Evolutionary conservation across 1,140 invertebrate species (phyloP), one percentile per base, ranked within the genome.

Genomic region (Asbolus verrucosus): DNA sequence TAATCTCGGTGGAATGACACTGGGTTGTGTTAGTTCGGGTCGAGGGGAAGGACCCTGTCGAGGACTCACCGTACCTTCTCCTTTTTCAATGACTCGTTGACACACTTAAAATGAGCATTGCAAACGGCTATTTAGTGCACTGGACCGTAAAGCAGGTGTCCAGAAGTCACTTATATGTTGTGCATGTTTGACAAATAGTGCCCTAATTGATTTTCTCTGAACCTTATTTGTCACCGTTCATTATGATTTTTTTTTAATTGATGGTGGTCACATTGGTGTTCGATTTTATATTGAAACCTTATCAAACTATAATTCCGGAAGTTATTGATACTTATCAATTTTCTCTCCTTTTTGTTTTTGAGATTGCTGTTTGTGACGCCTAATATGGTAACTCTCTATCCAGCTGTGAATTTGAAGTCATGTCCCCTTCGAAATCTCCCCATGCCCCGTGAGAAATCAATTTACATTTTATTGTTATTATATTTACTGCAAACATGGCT

Each of bases 401-500:
- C 75, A 75, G 75, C 75, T 76, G 73, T 73, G 75, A 75, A 73
- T 59, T 67, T 46, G 60, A 73, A 41, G 67, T 30, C 43, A 24
- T 41, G 65, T 66, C 69, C 19, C 65, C 43, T 73, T 66, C 72
- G 66, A 71, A n/a, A 75, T 75, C 66, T 69, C 75, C 46, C 41
- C 60, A 54, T 67, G 66, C 75, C 77, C 77, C 77, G 74, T 79
- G 77, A 79, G 77, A 79, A 79, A 79, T 79, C 77, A 79, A 79
- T 79, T 79, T 74, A 72, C 70, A 76, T 78, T 78, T 79, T 79
- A 79, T 79, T 79, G 77, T 79, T 79, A 79, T 79, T 77, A 77
- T 77, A 78, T 78, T 77, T 77, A 78, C 76, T 78, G 67, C 61
- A 77, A 78, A 78, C 71, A 76, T 74, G 77, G 72, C 71, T 77